Conservation (phyloP, 2,888 invertebrate genomes). For the Pollenia labialis region DNA sequence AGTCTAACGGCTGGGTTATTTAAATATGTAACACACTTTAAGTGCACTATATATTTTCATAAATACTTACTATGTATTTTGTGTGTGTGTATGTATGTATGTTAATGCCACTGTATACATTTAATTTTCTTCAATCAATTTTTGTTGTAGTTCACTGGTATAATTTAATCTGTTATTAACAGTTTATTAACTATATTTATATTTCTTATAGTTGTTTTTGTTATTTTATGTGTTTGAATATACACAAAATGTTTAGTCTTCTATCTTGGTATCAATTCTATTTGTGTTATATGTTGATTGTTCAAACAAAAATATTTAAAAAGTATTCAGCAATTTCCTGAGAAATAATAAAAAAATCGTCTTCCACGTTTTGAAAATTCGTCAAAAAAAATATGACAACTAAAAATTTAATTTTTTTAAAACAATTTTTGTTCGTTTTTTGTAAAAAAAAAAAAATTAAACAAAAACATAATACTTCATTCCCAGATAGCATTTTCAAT, state of each 20-base stretch:
- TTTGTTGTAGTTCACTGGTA: conserved; percentile 22
- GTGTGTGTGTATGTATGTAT: neutral
- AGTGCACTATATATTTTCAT: neutral
- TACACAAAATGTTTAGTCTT: neutral
- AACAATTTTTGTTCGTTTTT: no score
- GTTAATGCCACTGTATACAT: neutral
- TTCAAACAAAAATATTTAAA: neutral
- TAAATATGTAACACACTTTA: neutral
- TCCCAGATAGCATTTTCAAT: no score
- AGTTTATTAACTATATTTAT: conserved; percentile 17
- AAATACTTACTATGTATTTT: no score
- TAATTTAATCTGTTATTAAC: conserved; percentile 54
- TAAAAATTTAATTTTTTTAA: no score
- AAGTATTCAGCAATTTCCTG: neutral
- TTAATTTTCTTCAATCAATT: neutral
- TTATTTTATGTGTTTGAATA: neutral
- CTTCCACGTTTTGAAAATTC: no score
- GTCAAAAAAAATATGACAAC: no score
- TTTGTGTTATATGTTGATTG: neutral
- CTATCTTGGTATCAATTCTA: neutral
- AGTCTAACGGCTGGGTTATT: neutral
- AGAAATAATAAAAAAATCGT: no score
- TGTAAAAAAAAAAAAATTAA: no score
- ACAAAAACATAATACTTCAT: no score
- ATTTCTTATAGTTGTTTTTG: conserved; percentile 2